Base-by-base conservation (phyloP, 2,888 invertebrate species). In the Luffia ferchaultella region DNA sequence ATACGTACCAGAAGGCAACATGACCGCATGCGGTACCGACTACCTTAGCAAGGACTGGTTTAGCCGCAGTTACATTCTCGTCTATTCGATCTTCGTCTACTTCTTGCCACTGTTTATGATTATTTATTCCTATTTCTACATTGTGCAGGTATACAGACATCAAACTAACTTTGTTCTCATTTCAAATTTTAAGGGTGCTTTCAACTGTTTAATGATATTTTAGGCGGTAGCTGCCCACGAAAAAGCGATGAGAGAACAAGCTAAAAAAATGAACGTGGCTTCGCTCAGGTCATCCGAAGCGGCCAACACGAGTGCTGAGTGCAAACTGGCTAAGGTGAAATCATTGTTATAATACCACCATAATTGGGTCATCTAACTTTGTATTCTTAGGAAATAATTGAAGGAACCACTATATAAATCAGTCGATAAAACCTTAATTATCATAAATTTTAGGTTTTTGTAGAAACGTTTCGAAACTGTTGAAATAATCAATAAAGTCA, bases 261-360 rank as follows among this genome's bases (percentile, higher is more conserved):
- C 95, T 50, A 95, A 95, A 76, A 95, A 95, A 78, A 95, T 95
- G 95, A 95, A 95, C 73, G 95, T 95, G 2, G 92, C 94, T 54
- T 94, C 94, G 41, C 85, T 95, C 50, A 86, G 95, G 67, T 93
- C 93, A 40, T 87, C 91, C 20, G 93, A 93, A 65, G 88, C 89
- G 57, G 86, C 89, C 15, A 89, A 89, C 61, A 91, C 92, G 47
- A 93, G 93, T 63, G 93, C 94, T 7, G 95, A 95, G 76, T 92
- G 91, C 72, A 93, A 94, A 85, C 76, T 95, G 60, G 95, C 95
- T 51, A 95, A 95, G 86, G 89, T 87, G 30, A n/a, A n/a, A n/a
- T n/a, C n/a, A n/a, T n/a, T n/a, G n/a, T n/a, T n/a, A n/a, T n/a
- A n/a, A n/a, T n/a, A n/a, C n/a, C n/a, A n/a, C n/a, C n/a, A n/a